phyloP scores from a whole-genome alignment of 1,140 invertebrate species.

The Dendroctonus ponderosae region DNA sequence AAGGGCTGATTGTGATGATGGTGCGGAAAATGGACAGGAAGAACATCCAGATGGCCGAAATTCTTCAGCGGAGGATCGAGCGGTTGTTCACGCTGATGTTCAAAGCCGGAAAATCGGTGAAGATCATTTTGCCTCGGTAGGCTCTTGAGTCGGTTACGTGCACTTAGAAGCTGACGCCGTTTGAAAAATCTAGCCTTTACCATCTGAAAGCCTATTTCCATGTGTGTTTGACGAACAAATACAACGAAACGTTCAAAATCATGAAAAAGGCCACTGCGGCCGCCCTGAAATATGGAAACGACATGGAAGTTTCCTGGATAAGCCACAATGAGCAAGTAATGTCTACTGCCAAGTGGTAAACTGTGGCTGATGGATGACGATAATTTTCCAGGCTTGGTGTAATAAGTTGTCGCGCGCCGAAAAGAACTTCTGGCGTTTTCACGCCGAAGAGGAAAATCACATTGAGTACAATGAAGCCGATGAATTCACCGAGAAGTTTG shows the following conservation, averaged over 20 bases:
- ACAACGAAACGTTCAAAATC: constrained; percentile 38
- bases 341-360: constrained; percentile 2
- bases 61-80: constrained; percentile 16
- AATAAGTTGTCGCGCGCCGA: constrained; percentile 38
- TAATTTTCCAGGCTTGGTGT: constrained; percentile 42
- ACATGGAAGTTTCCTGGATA: constrained; percentile 39
- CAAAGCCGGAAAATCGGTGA: constrained; percentile 34
- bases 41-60: constrained; percentile 43
- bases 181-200: constrained; percentile 46
- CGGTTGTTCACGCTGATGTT: constrained; percentile 47
- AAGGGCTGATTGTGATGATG: constrained; percentile 51
- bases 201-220: constrained; percentile 50
- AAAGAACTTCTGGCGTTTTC: constrained; percentile 41
- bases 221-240: constrained; percentile 46
- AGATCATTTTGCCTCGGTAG: constrained; percentile 36
- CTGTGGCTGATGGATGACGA: background rate
- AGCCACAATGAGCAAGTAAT: constrained; percentile 41
- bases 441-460: constrained; percentile 37
- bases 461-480: constrained; percentile 39
- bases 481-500: constrained; percentile 29
- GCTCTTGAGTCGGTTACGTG: background rate
- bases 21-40: constrained; percentile 51
- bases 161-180: background rate
- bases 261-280: constrained; percentile 34
- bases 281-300: constrained; percentile 35